Conservation (phyloP, 1,140 invertebrate species). For the Chironomus tepperi region DNA sequence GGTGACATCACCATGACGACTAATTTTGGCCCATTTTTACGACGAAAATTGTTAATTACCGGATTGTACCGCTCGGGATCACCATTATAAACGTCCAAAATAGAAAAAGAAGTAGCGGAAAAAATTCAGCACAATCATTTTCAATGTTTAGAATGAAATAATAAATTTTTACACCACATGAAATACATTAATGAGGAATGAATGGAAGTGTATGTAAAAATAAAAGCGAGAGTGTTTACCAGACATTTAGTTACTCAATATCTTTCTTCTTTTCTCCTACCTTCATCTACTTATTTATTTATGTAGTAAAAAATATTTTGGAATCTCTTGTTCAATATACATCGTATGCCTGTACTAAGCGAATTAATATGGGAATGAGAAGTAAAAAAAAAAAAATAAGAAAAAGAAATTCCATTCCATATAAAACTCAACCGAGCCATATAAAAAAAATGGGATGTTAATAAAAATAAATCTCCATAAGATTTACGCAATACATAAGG, state of each 20-base stretch:
- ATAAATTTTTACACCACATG: conserved; percentile 7
- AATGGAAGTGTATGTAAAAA: not conserved
- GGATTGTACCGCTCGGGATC: no score
- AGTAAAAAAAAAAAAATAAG: no score
- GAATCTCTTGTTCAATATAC: not conserved
- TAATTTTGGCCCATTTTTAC: no score
- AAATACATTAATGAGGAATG: not conserved
- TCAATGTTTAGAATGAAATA: not conserved
- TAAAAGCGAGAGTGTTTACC: not conserved
- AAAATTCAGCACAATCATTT: not conserved
- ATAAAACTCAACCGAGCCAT: not conserved
- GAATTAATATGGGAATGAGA: not conserved
- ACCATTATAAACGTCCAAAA: no score
- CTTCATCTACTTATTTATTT: not conserved
- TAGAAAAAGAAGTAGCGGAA: no score
- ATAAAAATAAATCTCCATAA: conserved; percentile 6
- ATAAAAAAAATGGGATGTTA: not conserved
- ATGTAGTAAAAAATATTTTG: not conserved
- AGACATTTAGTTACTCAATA: no score
- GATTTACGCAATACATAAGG: conserved; percentile 2
- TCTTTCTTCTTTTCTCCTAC: not conserved
- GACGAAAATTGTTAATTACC: no score
- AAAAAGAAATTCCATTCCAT: conserved; percentile 12
- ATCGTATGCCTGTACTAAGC: not conserved
- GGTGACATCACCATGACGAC: no score